Conservation (phyloP, 1,140 invertebrate genomes). For the Papilio helenus region DNA sequence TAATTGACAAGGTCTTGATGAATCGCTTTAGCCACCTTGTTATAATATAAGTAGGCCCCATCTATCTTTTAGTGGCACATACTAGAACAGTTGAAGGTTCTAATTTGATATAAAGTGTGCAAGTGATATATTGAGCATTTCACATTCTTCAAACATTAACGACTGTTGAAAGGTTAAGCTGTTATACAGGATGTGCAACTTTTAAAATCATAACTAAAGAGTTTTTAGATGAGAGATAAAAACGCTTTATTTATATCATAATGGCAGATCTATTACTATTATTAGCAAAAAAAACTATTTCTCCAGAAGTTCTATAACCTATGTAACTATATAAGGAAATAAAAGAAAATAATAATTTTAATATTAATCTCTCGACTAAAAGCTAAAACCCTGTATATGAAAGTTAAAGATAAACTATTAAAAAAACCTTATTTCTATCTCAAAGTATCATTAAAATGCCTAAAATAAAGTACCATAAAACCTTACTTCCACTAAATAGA, state of each 20-base stretch:
- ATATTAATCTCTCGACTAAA: not conserved
- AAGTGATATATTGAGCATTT: constrained; percentile 70
- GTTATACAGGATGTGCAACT: not conserved
- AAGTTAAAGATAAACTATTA: no score
- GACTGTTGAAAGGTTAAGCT: constrained; percentile 25
- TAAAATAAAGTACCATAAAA: not conserved
- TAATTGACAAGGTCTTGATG: constrained; percentile 79
- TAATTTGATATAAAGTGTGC: constrained; percentile 65
- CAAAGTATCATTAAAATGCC: constrained; percentile 15
- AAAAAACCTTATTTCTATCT: constrained; percentile 13
- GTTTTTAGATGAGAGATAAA: no score
- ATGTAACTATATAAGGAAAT: no score
- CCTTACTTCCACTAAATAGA: constrained; percentile 10
- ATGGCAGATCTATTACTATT: no score
- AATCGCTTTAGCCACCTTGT: constrained; percentile 74
- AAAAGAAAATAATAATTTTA: not conserved
- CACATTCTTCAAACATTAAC: constrained; percentile 43
- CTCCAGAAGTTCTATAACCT: no score
- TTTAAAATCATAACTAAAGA: not conserved
- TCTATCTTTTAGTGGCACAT: constrained; percentile 69
- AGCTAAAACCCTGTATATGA: no score
- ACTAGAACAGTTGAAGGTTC: constrained; percentile 61
- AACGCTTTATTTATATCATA: no score
- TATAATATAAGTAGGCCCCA: constrained; percentile 70
- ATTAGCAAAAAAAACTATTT: no score